Evolutionary conservation across 92 coral and sea anemone species (phyloP).

Genomic region (Phenganax stokvisi): DNA sequence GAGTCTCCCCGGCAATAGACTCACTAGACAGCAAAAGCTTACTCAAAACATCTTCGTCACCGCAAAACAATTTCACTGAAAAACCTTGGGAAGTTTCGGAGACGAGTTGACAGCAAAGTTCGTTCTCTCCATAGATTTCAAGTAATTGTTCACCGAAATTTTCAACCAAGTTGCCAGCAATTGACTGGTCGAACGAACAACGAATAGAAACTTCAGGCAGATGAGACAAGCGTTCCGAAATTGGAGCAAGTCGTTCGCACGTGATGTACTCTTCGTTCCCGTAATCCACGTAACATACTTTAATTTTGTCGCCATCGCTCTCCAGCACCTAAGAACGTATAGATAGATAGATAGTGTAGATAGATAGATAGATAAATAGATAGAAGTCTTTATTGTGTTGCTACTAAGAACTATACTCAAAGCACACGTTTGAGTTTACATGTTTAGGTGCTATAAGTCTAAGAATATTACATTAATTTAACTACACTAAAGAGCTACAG

Average conservation of each 20-base stretch:
- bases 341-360: no score
- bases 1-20: not conserved
- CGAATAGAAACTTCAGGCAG: slow-evolving; percentile 66
- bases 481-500: no score
- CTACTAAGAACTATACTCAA: no score
- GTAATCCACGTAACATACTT: slow-evolving; percentile 72
- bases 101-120: slow-evolving; percentile 47
- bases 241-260: slow-evolving; percentile 54
- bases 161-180: slow-evolving; percentile 49
- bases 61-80: slow-evolving; percentile 43
- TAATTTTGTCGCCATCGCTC: slow-evolving; percentile 22
- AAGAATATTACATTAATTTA: no score
- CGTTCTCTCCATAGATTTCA: slow-evolving; percentile 42
- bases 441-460: no score
- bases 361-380: no score
- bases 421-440: no score
- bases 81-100: slow-evolving; percentile 38
- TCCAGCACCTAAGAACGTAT: slow-evolving; percentile 32
- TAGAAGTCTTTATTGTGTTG: no score
- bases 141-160: slow-evolving; percentile 36
- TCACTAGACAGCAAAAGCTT: not conserved
- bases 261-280: slow-evolving; percentile 76
- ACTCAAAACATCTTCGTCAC: slow-evolving; percentile 44
- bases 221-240: slow-evolving; percentile 40
- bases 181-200: slow-evolving; percentile 51